Evolutionary conservation across 2,888 invertebrate genomes (phyloP).

Genomic region (Calameuta idolon): DNA sequence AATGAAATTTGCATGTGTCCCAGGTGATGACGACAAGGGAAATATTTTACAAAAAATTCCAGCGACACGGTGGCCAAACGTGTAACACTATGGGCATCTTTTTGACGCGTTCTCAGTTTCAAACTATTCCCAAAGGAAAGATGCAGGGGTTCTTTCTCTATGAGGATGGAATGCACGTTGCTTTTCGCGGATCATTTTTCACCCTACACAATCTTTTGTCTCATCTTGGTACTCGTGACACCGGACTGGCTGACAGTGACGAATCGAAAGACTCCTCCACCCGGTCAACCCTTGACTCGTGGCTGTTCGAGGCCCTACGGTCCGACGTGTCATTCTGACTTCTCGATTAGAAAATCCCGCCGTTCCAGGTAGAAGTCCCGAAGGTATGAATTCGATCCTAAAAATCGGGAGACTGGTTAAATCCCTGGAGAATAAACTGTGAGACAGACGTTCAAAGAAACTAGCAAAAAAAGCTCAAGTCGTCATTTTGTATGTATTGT

Average conservation of each 20-base stretch:
- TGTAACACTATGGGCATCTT: background rate
- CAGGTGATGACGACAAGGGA: background rate
- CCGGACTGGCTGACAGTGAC: conserved; percentile 65
- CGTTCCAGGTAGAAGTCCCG: background rate
- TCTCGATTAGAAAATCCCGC: conserved; percentile 1
- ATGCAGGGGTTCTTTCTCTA: background rate
- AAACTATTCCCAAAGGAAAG: conserved; percentile 18
- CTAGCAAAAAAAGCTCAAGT: background rate
- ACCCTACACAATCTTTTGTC: conserved; percentile 62
- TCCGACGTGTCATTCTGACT: background rate
- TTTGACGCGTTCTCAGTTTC: background rate
- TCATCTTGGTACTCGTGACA: conserved; percentile 64
- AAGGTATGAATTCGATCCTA: background rate
- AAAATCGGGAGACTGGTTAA: background rate
- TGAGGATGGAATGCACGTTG: conserved; percentile 44
- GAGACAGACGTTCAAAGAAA: background rate
- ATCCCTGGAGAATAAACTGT: background rate
- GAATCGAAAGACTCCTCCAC: conserved; percentile 60
- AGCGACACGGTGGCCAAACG: background rate
- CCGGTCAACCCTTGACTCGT: conserved; percentile 63
- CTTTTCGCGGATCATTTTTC: conserved; percentile 67
- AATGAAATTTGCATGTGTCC: background rate
- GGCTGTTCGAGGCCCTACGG: conserved; percentile 11
- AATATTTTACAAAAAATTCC: background rate
- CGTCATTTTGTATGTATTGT: background rate